Conservation (phyloP, 2,113 vertebrate genomes). For the Ursus arctos region DNA sequence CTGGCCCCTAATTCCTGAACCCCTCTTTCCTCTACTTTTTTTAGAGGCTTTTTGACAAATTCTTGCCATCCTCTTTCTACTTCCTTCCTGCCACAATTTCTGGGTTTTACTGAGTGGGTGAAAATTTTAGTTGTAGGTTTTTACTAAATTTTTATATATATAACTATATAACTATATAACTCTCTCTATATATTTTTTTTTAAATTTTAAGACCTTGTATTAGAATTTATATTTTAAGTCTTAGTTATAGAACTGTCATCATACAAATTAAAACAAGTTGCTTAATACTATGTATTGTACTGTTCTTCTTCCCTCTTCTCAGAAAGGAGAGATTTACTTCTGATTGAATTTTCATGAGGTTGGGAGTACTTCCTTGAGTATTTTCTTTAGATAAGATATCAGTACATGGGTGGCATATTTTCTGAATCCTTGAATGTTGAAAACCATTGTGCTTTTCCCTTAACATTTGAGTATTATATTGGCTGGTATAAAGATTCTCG, state of each 20-base stretch:
- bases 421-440: slow-evolving; percentile 33
- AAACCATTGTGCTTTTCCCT: slow-evolving; percentile 6
- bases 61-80: neutral
- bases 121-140: neutral
- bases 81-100: neutral
- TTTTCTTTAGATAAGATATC: slow-evolving; percentile 34
- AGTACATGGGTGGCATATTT: slow-evolving; percentile 45
- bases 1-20: no score
- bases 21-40: neutral
- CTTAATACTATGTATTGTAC: neutral
- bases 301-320: neutral
- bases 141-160: neutral
- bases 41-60: neutral
- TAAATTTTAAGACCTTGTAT: neutral
- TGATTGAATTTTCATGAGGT: neutral
- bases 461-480: slow-evolving; percentile 10
- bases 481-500: neutral
- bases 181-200: neutral
- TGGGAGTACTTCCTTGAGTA: neutral
- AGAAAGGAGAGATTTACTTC: neutral
- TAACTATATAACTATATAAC: no score
- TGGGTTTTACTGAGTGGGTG: neutral
- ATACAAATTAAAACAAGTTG: neutral
- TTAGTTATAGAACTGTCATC: neutral
- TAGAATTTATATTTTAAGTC: neutral